Evolutionary conservation across 2,797 vertebrate species (phyloP).

Genomic region (Sylvia borin): DNA sequence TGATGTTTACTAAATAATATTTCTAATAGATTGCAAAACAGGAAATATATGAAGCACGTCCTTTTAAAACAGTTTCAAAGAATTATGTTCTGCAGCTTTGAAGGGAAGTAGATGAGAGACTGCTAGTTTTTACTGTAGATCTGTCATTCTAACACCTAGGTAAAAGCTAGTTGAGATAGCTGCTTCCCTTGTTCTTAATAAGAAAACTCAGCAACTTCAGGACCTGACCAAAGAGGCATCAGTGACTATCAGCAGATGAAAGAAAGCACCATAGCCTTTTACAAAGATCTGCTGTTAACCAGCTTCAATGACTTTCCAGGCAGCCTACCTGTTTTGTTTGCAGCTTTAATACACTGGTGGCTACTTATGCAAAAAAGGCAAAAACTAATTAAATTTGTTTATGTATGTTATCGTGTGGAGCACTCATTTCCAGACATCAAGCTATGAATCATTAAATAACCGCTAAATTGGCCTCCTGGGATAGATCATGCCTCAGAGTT

Average conservation of each 20-base stretch:
- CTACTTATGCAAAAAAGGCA: slow-evolving; percentile 74
- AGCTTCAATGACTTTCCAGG: slow-evolving; percentile 56
- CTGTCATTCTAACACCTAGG: not conserved
- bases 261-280: not conserved
- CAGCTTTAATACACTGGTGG: slow-evolving; percentile 69
- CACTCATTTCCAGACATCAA: slow-evolving; percentile 91
- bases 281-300: not conserved
- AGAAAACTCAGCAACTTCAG: not conserved
- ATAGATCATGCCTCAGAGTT: slow-evolving; percentile 81
- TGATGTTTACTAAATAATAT: not conserved
- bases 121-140: not conserved
- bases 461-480: slow-evolving; percentile 95
- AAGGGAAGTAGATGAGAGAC: not conserved
- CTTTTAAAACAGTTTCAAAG: not conserved
- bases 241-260: slow-evolving; percentile 15
- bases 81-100: not conserved
- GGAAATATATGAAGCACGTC: not conserved
- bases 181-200: not conserved
- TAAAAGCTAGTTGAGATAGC: not conserved
- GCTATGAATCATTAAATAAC: slow-evolving; percentile 96
- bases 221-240: not conserved
- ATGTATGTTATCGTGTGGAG: slow-evolving; percentile 94
- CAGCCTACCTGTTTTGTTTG: slow-evolving; percentile 68
- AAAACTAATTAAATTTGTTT: slow-evolving; percentile 97
- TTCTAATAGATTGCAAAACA: not conserved